phyloP scores from a whole-genome alignment of 2,888 invertebrate species.

The Lasioglossum leucozonium region DNA sequence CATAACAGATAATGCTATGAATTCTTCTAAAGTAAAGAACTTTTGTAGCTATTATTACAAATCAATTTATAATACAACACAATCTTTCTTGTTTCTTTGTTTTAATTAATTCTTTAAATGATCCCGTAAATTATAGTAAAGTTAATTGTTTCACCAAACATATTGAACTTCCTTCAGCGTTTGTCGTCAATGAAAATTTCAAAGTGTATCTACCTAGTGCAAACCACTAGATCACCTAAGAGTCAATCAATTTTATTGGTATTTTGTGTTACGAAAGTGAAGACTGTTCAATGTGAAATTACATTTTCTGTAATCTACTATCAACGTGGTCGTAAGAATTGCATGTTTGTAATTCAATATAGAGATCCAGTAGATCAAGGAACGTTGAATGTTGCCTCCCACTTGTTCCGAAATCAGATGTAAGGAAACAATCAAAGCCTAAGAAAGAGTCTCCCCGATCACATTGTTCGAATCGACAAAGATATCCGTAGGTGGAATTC shows the following conservation, averaged over 20 bases:
- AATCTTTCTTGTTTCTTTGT: not conserved
- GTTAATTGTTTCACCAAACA: too few relatives aligned
- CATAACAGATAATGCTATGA: not conserved
- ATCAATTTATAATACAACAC: not conserved
- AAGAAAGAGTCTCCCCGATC: conserved; percentile 55
- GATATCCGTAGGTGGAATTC: conserved; percentile 75
- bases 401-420: not conserved
- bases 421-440: not conserved
- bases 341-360: not conserved
- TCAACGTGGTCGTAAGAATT: not conserved
- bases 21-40: not conserved
- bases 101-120: not conserved
- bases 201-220: too few relatives aligned
- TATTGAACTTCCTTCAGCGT: too few relatives aligned
- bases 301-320: not conserved
- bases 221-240: too few relatives aligned
- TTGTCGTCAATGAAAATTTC: too few relatives aligned
- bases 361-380: not conserved
- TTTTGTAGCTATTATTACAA: too few relatives aligned
- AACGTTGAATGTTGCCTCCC: not conserved
- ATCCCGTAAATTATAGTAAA: not conserved
- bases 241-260: not conserved
- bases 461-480: conserved; percentile 50
- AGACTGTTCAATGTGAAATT: not conserved
- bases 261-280: not conserved